Evolutionary conservation across 2,113 vertebrate species (phyloP), one percentile per base, ranked within the genome.

Genomic region (Colaptes auratus): DNA sequence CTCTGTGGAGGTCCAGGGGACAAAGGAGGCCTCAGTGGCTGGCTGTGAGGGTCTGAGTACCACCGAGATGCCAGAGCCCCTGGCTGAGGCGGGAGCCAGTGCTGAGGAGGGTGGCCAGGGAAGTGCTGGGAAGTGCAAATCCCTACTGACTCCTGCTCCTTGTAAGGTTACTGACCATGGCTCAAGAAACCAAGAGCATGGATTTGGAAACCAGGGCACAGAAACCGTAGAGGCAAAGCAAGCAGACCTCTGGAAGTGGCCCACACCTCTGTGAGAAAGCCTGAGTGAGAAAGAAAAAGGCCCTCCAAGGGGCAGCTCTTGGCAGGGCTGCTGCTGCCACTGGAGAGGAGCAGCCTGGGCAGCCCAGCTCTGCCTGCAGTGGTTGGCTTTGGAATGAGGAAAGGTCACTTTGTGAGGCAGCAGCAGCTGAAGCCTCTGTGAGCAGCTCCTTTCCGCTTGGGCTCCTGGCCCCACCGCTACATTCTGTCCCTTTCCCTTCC

Each of bases 331-430:
- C 42, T 81, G 81, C 50, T 85, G 70, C 39, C 58, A 33, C 53
- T 36, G 24, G 44, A 42, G 59, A 83, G 19, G 48, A 77, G 74
- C 55, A 83, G 65, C 88, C 79, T 12, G 3, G 61, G 82, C 94
- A 90, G 35, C 44, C 24, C 83, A 73, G 53, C 46, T 90, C 85
- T 91, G 81, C 65, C 23, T 78, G 31, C 0, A 0, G 15, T 48
- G 81, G 35, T 70, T 91, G 53, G 42, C 77, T 66, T 7, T 82
- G 74, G 83, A 94, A 55, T 61, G 82, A 86, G 90, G 55, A 92
- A 94, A 80, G 78, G 87, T 87, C 94, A 76, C 84, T 82, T 91
- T 88, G 50, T 89, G 58, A 89, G 25, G 55, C 55, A 93, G 63
- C 67, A 90, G 46, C 42, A 63, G 77, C n/a, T 78, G 33, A 72